A percentile compares a stretch with the other conserved stretches of the same genome.
phyloP scores from a whole-genome alignment of 2,113 vertebrate genomes.

The western clawed frog (Xenopus tropicalis) region UCB_Xtro_10.0 CM004443.2:143046501-143047000 shows the following conservation, averaged over 20 bases:
- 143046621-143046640: constrained; percentile 31
- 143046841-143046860: not conserved
- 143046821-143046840: too few relatives aligned
- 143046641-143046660: constrained; percentile 19
- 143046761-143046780: not conserved
- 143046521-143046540: constrained; percentile 20
- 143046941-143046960: constrained; percentile 28
- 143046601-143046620: constrained; percentile 32
- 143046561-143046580: constrained; percentile 31
- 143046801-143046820: too few relatives aligned
- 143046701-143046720: constrained; percentile 1
- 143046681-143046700: not conserved
- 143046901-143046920: not conserved
- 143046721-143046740: not conserved
- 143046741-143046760: not conserved
- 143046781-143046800: not conserved
- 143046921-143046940: not conserved
- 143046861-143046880: not conserved
- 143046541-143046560: constrained; percentile 31
- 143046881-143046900: not conserved
- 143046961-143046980: not conserved
- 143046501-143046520: constrained; percentile 26
- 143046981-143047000: constrained; percentile 14
- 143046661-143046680: constrained; percentile 24
- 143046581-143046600: constrained; percentile 12